Percentiles rank a stretch among this genome's conserved stretches.
Evolutionary conservation across 2,113 vertebrate genomes (phyloP).

Genomic region (Ranitomeya variabilis): DNA sequence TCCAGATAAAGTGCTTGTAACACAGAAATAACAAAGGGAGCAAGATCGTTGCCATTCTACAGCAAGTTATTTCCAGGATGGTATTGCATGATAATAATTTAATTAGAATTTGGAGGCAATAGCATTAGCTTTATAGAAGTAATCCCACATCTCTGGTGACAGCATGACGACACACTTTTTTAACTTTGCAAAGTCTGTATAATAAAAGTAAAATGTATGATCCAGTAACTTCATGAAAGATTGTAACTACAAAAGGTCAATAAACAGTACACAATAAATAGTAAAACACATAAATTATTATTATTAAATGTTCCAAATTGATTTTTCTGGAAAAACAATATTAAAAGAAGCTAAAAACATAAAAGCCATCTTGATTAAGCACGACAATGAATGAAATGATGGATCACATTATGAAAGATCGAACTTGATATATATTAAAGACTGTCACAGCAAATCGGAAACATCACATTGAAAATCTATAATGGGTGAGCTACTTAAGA

Average conservation of each 20-base stretch:
- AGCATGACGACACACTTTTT: too few relatives aligned
- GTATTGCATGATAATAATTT: background rate
- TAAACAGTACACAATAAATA: too few relatives aligned
- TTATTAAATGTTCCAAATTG: too few relatives aligned
- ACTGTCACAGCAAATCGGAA: conserved; percentile 22
- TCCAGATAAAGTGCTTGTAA: background rate
- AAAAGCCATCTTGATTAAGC: background rate
- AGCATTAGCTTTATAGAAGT: background rate
- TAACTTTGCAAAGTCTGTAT: background rate
- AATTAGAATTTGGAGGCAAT: background rate
- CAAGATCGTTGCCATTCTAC: background rate
- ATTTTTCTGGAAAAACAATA: background rate
- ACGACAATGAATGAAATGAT: background rate
- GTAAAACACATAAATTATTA: too few relatives aligned
- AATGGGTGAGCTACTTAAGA: conserved; percentile 63
- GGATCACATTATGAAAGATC: background rate
- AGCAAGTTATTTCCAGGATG: background rate
- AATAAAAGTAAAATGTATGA: background rate
- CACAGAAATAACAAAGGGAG: background rate
- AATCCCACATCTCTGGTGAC: background rate
- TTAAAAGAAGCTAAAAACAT: background rate
- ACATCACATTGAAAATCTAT: conserved; percentile 35
- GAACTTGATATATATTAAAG: conserved; percentile 13
- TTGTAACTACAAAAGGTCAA: background rate
- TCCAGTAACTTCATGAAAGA: background rate